Evolutionary conservation across 2,888 invertebrate species (phyloP).

Genomic region (Mechanitis messenoides): DNA sequence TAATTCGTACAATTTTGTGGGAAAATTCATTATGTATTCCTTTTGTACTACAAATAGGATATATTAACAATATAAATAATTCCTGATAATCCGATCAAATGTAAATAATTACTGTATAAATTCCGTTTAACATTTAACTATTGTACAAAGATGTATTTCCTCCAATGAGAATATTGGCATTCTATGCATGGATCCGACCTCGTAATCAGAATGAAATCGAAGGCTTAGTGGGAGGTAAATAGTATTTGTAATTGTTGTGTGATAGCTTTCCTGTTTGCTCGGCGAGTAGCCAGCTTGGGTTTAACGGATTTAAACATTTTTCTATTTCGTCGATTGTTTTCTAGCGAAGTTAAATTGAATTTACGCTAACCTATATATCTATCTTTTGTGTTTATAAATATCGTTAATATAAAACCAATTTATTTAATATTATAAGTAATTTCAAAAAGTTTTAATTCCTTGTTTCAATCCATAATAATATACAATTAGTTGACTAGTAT

Average conservation of each 20-base stretch:
- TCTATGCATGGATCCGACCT: slow-evolving; percentile 28
- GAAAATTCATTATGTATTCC: too few species aligned
- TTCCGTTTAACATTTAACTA: too few species aligned
- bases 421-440: too few species aligned
- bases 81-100: too few species aligned
- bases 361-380: not conserved
- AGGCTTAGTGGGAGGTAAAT: slow-evolving; percentile 40
- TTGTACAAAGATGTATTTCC: not conserved
- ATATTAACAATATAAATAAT: too few species aligned
- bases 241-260: slow-evolving; percentile 35
- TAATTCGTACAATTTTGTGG: too few species aligned
- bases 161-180: not conserved
- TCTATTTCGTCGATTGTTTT: slow-evolving; percentile 7
- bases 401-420: not conserved
- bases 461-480: too few species aligned
- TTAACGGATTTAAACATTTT: slow-evolving; percentile 20
- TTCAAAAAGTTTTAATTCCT: too few species aligned
- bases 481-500: too few species aligned
- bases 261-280: slow-evolving; percentile 26
- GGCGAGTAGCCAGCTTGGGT: slow-evolving; percentile 13
- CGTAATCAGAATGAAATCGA: slow-evolving; percentile 35
- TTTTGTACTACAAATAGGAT: too few species aligned
- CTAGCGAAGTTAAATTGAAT: not conserved
- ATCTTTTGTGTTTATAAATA: not conserved
- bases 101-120: too few species aligned